Percentiles rank a stretch among this genome's conserved stretches.
These are phyloP conservation scores for Cecidostiba fungosa DNA, from an alignment of 2,888 invertebrate species.

Conservation along the genomic window DNA sequence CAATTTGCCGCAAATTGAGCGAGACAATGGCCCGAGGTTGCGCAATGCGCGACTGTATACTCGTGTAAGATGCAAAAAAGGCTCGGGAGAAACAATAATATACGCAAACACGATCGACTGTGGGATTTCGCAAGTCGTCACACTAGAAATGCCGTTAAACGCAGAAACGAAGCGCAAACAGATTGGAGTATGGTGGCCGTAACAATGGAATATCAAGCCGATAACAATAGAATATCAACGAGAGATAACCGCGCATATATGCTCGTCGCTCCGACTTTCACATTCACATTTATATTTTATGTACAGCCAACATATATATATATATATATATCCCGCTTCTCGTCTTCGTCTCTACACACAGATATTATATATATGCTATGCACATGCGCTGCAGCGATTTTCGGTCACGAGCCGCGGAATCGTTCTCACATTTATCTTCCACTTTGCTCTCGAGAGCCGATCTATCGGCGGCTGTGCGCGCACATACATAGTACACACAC, in stretches of 20 bases:
- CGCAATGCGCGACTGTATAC: slow-evolving; percentile 23
- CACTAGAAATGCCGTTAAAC: slow-evolving; percentile 46
- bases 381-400: slow-evolving; percentile 23
- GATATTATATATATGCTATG: neutral
- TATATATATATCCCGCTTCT: too few species aligned
- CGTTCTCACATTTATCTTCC: slow-evolving; percentile 65
- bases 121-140: slow-evolving; percentile 51
- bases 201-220: slow-evolving; percentile 63
- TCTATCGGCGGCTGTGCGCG: neutral
- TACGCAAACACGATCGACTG: slow-evolving; percentile 52
- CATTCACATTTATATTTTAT: slow-evolving; percentile 46
- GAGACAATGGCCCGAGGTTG: slow-evolving; percentile 35
- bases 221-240: slow-evolving; percentile 65
- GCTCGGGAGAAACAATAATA: slow-evolving; percentile 50
- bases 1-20: slow-evolving; percentile 54
- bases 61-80: slow-evolving; percentile 22
- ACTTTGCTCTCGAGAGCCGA: slow-evolving; percentile 39
- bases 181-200: slow-evolving; percentile 9
- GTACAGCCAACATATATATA: neutral
- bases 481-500: neutral
- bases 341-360: neutral
- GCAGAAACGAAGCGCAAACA: slow-evolving; percentile 26
- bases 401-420: slow-evolving; percentile 38
- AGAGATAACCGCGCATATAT: slow-evolving; percentile 59
- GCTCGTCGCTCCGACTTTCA: slow-evolving; percentile 44